phyloP scores from a whole-genome alignment of 2,888 invertebrate genomes.

The Conops quadrifasciatus region DNA sequence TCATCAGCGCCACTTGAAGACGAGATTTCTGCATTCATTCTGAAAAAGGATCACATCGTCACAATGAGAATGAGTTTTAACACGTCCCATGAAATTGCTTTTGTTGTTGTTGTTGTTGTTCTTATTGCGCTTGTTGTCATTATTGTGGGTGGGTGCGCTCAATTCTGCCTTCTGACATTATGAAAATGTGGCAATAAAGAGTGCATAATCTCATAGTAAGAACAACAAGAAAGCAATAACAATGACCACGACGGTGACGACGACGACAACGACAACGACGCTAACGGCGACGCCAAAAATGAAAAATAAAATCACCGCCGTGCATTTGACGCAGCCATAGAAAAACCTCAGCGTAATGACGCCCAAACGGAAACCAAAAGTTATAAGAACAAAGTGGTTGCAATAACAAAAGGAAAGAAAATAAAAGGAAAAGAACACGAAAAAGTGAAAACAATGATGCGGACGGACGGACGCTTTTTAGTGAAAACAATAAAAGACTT shows the following conservation, averaged over 20 bases:
- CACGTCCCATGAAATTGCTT: slow-evolving; percentile 13
- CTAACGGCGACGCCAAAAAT: slow-evolving; percentile 2
- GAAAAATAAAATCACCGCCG: slow-evolving; percentile 12
- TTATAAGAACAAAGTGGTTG: not conserved
- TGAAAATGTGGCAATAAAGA: slow-evolving; percentile 11
- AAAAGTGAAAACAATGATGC: not conserved
- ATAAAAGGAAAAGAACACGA: not conserved
- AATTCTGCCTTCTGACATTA: slow-evolving; percentile 35
- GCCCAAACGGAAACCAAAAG: slow-evolving; percentile 4
- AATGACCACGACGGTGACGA: not conserved
- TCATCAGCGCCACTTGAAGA: slow-evolving; percentile 29
- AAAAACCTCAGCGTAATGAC: slow-evolving; percentile 39
- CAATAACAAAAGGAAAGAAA: slow-evolving; percentile 3
- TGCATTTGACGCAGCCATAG: slow-evolving; percentile 36
- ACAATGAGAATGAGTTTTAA: slow-evolving; percentile 12
- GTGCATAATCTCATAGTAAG: not conserved
- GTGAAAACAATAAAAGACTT: not conserved
- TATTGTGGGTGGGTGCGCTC: slow-evolving; percentile 5
- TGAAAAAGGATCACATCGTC: not conserved
- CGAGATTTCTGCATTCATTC: slow-evolving; percentile 30
- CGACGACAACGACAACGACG: not conserved
- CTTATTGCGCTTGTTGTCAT: not conserved
- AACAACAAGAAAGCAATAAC: not conserved
- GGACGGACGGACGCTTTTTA: not conserved
- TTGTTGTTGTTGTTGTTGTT: not conserved